Evolutionary conservation across 1,140 invertebrate genomes (phyloP), one percentile per base, ranked within the genome.

Genomic region (Brachionus manjavacas): DNA sequence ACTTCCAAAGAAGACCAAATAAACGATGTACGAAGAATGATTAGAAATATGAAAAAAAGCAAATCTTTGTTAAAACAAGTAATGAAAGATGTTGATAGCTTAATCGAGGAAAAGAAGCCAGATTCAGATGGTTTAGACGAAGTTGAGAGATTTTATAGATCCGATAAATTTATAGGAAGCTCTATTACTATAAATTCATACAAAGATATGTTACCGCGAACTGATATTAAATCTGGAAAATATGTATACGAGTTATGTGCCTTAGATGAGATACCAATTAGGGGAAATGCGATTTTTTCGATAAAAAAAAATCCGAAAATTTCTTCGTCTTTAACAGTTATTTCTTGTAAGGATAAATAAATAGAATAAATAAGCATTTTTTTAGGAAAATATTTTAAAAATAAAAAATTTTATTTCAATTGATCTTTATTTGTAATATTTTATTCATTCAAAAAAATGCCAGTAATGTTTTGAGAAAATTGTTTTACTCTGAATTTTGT

Each of bases 111-210:
- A 28, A 49, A 76, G 14, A 76, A 76, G 49, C 14, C 20, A 14
- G 72, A 46, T 49, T 35, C 31, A 35, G 72, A 76, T 76, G 41
- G 41, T 25, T 20, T 76, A 25, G 23, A 76, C 41, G 16, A 23
- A 52, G 43, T 76, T 25, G 20, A 76, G 31, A 76, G 31, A 28
- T 76, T 76, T 31, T 76, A 81, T 68, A n/a, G 79, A 2, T 81
- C 79, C 6, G n/a, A 81, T 25, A 81, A 81, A 68, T 68, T 64
- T 46, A 81, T 81, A 35, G 79, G 79, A 31, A 64, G 52, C 14
- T 81, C 79, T 9, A 64, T 81, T 14, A 64, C 55, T n/a, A 64
- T 81, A 12, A 81, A 11, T 28, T 64, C 52, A 68, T 46, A 11
- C 1, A 60, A 81, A 12, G 52, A 60, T 12, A 25, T 55, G 16